Conservation (phyloP, 1,140 invertebrate genomes). For the Artemia franciscana region DNA sequence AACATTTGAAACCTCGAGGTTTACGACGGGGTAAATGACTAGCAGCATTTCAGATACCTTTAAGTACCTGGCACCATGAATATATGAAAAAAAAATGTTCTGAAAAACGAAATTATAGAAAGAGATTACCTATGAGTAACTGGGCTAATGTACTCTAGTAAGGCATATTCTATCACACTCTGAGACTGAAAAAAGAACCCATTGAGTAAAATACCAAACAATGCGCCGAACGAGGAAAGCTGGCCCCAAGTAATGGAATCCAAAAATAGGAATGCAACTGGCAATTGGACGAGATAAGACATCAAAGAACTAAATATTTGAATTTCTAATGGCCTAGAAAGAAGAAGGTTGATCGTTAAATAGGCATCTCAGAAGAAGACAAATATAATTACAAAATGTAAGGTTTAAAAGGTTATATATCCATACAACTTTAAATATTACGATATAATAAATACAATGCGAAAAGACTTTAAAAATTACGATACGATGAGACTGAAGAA, state of each 20-base stretch:
- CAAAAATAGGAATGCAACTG: conserved; percentile 40
- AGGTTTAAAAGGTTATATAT: too few species aligned
- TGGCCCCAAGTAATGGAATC: conserved; percentile 27
- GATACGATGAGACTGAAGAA: too few species aligned
- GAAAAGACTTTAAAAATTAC: too few species aligned
- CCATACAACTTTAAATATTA: too few species aligned
- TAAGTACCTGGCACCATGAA: too few species aligned
- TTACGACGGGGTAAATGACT: too few species aligned
- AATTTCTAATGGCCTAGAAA: conserved; percentile 46
- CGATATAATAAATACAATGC: too few species aligned
- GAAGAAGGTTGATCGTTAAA: too few species aligned
- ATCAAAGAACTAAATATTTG: conserved; percentile 64
- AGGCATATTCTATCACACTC: conserved; percentile 60
- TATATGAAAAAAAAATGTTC: conserved; percentile 1
- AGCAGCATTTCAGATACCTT: too few species aligned
- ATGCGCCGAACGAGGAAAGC: conserved; percentile 25
- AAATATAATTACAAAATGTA: too few species aligned
- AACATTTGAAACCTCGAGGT: too few species aligned
- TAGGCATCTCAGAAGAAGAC: too few species aligned
- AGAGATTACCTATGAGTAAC: conserved; percentile 51
- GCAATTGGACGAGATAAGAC: conserved; percentile 53
- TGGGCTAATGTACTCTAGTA: conserved; percentile 64
- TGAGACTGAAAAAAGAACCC: conserved; percentile 66
- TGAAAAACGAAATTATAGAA: background rate
- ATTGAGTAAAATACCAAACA: conserved; percentile 41